A percentile compares a stretch with the other conserved stretches of the same genome.
Evolutionary conservation across 2,113 vertebrate species (phyloP).

Genomic region (Panthera leo): DNA sequence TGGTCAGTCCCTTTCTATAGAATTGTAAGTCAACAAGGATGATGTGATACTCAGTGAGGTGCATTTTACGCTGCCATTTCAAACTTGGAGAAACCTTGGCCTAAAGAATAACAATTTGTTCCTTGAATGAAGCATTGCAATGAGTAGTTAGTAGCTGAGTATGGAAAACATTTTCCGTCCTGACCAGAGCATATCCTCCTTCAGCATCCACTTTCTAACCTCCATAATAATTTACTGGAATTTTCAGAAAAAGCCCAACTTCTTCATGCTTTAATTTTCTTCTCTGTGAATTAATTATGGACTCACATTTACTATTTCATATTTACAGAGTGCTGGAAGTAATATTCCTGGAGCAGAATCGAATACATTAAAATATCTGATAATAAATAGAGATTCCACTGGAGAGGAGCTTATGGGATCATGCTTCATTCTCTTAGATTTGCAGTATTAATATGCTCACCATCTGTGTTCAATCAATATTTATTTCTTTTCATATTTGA

Average conservation of each 20-base stretch:
- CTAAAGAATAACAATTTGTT: background rate
- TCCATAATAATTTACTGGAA: background rate
- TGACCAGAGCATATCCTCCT: background rate
- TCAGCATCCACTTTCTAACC: background rate
- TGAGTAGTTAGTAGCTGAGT: background rate
- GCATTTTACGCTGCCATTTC: background rate
- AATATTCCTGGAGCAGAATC: background rate
- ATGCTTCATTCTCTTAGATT: background rate
- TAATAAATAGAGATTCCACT: constrained; percentile 9
- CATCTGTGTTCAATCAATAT: constrained; percentile 51
- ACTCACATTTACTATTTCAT: background rate
- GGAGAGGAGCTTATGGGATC: background rate
- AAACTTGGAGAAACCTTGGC: background rate
- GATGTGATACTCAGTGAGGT: background rate
- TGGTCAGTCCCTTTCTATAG: background rate
- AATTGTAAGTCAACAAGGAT: background rate
- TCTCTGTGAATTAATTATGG: background rate
- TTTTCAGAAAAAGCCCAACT: background rate
- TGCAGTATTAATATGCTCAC: constrained; percentile 24
- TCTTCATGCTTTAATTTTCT: background rate
- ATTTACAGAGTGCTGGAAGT: background rate
- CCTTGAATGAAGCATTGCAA: background rate
- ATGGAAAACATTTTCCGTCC: background rate
- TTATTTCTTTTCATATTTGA: constrained; percentile 52
- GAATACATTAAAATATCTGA: constrained; percentile 20